Evolutionary conservation across 1,140 invertebrate genomes (phyloP), one percentile per base, ranked within the genome.

Genomic region (Archegozetes longisetosus): DNA sequence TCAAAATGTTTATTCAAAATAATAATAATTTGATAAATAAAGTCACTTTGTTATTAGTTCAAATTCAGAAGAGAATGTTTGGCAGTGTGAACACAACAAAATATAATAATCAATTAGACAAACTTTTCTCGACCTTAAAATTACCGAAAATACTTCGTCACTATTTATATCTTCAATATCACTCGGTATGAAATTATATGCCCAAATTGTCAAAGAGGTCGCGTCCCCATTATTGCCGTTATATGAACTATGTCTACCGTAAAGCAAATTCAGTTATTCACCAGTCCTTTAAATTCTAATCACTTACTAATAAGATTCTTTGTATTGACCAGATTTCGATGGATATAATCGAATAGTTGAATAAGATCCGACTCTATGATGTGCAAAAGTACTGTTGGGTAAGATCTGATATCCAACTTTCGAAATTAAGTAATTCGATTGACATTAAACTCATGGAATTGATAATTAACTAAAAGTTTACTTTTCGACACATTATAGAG

Each of bases 101-200:
- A 82, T 81, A 70, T 78, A 86, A 70, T 82, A 86, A 69, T 85
- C 82, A 13, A 86, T 72, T 13, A 85, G 61, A 80, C 82, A 84
- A 0, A 65, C 79, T 46, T 72, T 68, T 17, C 32, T 67, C 62
- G 70, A 74, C 1, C 67, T 66, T 24, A 79, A 63, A 22, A 80
- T 70, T 22, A 72, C 59, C 13, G 69, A 66, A 28, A 72, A 69
- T 50, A 76, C 74, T 12, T 65, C 66, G 1, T 64, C 62, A 47
- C 66, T 66, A 62, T 67, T 70, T 1, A 79, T 67, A 24, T 72
- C 64, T 40, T 67, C 62, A 9, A 79, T 71, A 60, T 68, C 71
- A 22, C 74, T 75, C 4, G 82, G 80, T 20, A 84, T 63, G 66
- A 78, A 82, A 46, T 76, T 70, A 58, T 74, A 73, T 20, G 79